phyloP scores from a whole-genome alignment of 2,888 invertebrate genomes.

The Apamea crenata region DNA sequence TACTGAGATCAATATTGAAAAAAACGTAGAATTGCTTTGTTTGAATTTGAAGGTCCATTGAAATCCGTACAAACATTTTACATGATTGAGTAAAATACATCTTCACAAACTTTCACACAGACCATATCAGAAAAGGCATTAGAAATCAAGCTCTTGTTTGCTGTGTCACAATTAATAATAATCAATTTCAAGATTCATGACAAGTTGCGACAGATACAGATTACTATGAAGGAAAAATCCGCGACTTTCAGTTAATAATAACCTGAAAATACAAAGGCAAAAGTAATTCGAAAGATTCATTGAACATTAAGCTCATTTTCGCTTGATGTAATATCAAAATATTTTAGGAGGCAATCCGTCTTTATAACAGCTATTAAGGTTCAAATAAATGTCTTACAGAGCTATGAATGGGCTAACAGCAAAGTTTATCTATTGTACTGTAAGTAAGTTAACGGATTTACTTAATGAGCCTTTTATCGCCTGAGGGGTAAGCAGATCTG shows the following conservation, averaged over 20 bases:
- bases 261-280: not conserved
- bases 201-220: slow-evolving; percentile 19
- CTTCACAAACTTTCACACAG: not conserved
- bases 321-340: slow-evolving; percentile 33
- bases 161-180: slow-evolving; percentile 20
- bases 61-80: not conserved
- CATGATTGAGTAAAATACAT: not conserved
- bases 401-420: slow-evolving; percentile 27
- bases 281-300: slow-evolving; percentile 33
- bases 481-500: slow-evolving; percentile 11
- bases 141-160: not conserved
- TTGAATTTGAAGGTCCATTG: no score
- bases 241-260: not conserved
- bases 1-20: no score
- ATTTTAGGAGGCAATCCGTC: slow-evolving; percentile 33
- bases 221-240: slow-evolving; percentile 2
- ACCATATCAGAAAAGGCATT: not conserved
- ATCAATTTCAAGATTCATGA: not conserved
- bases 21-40: no score
- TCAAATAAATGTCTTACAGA: slow-evolving; percentile 40
- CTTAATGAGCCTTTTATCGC: slow-evolving; percentile 27
- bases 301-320: slow-evolving; percentile 32
- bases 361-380: slow-evolving; percentile 28
- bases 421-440: slow-evolving; percentile 53
- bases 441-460: slow-evolving; percentile 33